Evolutionary conservation across 2,888 invertebrate species (phyloP).

Genomic region (Pyralis farinalis): DNA sequence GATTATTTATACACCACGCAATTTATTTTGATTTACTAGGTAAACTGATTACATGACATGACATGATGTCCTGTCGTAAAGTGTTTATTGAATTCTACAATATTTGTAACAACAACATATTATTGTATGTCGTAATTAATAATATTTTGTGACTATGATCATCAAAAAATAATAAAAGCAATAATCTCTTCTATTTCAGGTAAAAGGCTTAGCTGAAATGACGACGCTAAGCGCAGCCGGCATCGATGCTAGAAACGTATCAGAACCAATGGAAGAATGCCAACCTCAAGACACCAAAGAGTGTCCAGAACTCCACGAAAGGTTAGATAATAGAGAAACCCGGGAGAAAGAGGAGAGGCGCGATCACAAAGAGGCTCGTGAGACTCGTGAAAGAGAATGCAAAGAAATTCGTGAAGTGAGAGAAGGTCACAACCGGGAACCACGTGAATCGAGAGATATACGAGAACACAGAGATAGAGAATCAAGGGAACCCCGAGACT

Average conservation of each 20-base stretch:
- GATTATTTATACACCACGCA: too few relatives aligned
- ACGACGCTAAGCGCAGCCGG: slow-evolving; percentile 88
- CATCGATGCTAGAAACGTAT: slow-evolving; percentile 71
- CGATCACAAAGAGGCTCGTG: slow-evolving; percentile 54
- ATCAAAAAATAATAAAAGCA: too few relatives aligned
- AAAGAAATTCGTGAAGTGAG: slow-evolving; percentile 54
- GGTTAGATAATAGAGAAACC: slow-evolving; percentile 52
- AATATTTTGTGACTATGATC: too few relatives aligned
- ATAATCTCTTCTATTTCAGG: slow-evolving; percentile 49
- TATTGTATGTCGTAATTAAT: too few relatives aligned
- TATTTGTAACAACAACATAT: too few relatives aligned
- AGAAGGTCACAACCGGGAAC: slow-evolving; percentile 54
- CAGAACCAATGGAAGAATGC: slow-evolving; percentile 76
- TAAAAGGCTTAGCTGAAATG: slow-evolving; percentile 96
- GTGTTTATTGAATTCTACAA: too few relatives aligned
- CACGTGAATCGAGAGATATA: slow-evolving; percentile 52
- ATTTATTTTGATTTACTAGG: too few relatives aligned
- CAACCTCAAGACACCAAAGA: slow-evolving; percentile 58
- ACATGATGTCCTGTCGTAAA: too few relatives aligned
- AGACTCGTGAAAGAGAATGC: slow-evolving; percentile 53
- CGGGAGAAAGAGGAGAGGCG: slow-evolving; percentile 63
- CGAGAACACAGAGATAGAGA: slow-evolving; percentile 48
- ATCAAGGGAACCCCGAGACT: slow-evolving; percentile 52
- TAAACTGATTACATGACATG: too few relatives aligned
- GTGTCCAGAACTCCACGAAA: slow-evolving; percentile 53